A percentile compares a stretch with the other conserved stretches of the same genome.
Conservation (phyloP, 2,797 vertebrate species). For the Schizopygopsis pylzovi region DNA sequence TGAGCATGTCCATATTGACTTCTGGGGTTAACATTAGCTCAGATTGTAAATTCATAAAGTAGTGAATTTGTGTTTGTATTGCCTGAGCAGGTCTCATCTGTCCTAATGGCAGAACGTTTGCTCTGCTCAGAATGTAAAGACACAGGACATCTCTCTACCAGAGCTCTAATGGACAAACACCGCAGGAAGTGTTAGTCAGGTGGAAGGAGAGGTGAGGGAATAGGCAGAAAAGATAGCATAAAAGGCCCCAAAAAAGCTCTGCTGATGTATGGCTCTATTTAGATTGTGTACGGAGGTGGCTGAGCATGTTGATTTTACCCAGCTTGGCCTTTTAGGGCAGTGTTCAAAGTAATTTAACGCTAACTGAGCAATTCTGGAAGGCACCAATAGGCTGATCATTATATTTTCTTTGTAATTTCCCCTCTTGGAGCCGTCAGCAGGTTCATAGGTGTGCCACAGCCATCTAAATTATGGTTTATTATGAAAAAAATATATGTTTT, state of each 20-base stretch:
- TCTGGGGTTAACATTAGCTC: constrained; percentile 24
- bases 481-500: background rate
- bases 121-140: constrained; percentile 28
- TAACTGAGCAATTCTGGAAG: constrained; percentile 42
- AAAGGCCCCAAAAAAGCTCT: constrained; percentile 28
- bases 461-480: constrained; percentile 17
- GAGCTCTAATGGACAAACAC: constrained; percentile 52
- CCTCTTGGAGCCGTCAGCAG: background rate
- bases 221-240: background rate
- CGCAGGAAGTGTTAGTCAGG: constrained; percentile 36
- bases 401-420: constrained; percentile 38
- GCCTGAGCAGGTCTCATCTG: too few relatives aligned
- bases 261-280: constrained; percentile 41
- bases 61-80: constrained; percentile 15
- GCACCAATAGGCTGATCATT: constrained; percentile 30
- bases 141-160: background rate
- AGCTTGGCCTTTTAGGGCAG: constrained; percentile 34
- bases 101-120: constrained; percentile 51
- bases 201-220: constrained; percentile 41
- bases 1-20: constrained; percentile 39
- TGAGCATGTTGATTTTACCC: constrained; percentile 33
- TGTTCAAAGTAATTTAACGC: constrained; percentile 37
- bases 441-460: constrained; percentile 20
- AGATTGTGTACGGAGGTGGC: constrained; percentile 35
- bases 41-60: constrained; percentile 14